Conservation (phyloP, 2,113 vertebrate species). For the Takifugu bimaculatus region DNA sequence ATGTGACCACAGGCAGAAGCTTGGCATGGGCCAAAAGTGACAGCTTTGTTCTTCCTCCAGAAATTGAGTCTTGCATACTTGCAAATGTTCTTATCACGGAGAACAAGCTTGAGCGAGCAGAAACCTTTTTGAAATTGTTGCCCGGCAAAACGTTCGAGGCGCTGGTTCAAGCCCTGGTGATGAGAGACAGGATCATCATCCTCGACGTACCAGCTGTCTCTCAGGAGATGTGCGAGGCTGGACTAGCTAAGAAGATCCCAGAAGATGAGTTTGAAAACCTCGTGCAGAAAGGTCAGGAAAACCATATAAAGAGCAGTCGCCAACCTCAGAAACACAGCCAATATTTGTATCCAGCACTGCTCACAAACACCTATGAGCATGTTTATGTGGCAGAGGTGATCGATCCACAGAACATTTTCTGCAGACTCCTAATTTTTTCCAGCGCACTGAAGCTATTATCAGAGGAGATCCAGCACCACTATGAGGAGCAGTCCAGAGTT, state of each 20-base stretch:
- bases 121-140: conserved; percentile 75
- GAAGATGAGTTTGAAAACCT: conserved; percentile 58
- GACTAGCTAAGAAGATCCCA: conserved; percentile 67
- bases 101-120: conserved; percentile 66
- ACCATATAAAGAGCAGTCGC: conserved; percentile 6
- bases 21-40: conserved; percentile 73
- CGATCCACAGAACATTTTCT: conserved; percentile 79
- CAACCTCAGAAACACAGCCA: conserved; percentile 36
- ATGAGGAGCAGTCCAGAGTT: conserved; percentile 36
- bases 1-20: conserved; percentile 29
- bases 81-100: conserved; percentile 60
- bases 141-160: conserved; percentile 74
- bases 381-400: conserved; percentile 79
- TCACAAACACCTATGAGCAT: conserved; percentile 70
- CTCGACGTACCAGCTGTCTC: conserved; percentile 75
- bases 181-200: conserved; percentile 70
- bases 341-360: conserved; percentile 82
- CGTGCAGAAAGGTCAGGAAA: conserved; percentile 31
- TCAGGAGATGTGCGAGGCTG: conserved; percentile 70
- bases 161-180: conserved; percentile 76
- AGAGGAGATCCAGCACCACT: conserved; percentile 70
- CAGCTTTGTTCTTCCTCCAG: conserved; percentile 76
- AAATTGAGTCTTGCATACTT: conserved; percentile 79
- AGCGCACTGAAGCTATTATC: conserved; percentile 77
- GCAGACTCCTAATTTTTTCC: conserved; percentile 79